Base-by-base conservation (phyloP, 2,113 vertebrate species). In the Cyprinodon brontotheroides region DNA sequence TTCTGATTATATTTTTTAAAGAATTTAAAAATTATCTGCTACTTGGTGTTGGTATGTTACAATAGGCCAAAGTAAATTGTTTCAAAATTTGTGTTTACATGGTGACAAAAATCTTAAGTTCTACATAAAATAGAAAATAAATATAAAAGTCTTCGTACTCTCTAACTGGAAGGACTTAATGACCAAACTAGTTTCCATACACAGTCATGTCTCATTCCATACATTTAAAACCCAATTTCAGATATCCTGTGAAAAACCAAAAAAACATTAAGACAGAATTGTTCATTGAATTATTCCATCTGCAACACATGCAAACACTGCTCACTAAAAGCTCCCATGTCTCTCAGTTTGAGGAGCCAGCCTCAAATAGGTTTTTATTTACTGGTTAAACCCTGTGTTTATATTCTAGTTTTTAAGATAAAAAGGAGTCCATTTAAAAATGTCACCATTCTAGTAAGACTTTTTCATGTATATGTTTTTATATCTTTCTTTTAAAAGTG, bases 281-380 rank as follows among this genome's bases (percentile, higher is more conserved):
- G 48, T 71, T 12, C 37, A 59, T 63, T 62, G 36, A 41, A 77
- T 64, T 61, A 68, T 59, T 78, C 38, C 36, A n/a, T 41, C 40
- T 64, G 62, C 60, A 79, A 59, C 50, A 29, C 66, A 75, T 73
- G 65, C 77, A 60, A 78, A 72, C 36, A 47, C 13, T 22, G 22
- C 43, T 69, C 10, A 39, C 65, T 15, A 53, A 10, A 4, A 37
- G 65, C 48, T 61, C 61, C 65, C 57, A 36, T 62, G 9, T 38
- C n/a, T 75, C 71, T 45, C 8, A 53, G 78, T 86, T 86, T 87
- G 85, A 93, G 86, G 89, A 84, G 63, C 92, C 91, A 88, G 92
- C 92, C 92, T 88, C 89, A 87, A 85, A 76, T 14, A 66, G 39
- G 74, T 57, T 68, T 67, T 20, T 41, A 65, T 48, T 14, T 37